Conservation (phyloP, 2,888 invertebrate species). For the Leucozona laternaria region DNA sequence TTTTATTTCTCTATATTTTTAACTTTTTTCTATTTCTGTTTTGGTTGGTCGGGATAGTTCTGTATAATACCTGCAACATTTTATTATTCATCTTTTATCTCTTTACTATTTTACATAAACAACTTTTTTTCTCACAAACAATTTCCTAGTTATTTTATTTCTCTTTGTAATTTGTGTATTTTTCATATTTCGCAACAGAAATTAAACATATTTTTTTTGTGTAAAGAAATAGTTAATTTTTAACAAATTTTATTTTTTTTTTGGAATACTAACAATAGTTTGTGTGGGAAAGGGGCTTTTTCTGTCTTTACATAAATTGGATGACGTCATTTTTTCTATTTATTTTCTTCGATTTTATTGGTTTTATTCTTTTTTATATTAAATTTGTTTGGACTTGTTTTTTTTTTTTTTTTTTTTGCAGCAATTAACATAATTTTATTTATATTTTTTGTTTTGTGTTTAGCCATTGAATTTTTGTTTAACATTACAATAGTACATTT, state of each 20-base stretch:
- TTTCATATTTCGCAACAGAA: slow-evolving; percentile 39
- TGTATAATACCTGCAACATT: slow-evolving; percentile 53
- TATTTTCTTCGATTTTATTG: slow-evolving; percentile 31
- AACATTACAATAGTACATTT: slow-evolving; percentile 70
- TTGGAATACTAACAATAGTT: slow-evolving; percentile 27
- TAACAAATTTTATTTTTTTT: slow-evolving; percentile 16
- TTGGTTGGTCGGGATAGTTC: slow-evolving; percentile 63
- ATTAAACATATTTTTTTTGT: slow-evolving; percentile 14
- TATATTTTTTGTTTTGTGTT: slow-evolving; percentile 15
- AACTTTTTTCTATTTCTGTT: slow-evolving; percentile 26
- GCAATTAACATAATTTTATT: slow-evolving; percentile 54
- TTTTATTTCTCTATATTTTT: slow-evolving; percentile 37
- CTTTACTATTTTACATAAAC: slow-evolving; percentile 34
- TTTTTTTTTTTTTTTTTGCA: slow-evolving; percentile 54
- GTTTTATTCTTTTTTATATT: slow-evolving; percentile 9
- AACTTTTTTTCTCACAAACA: slow-evolving; percentile 45
- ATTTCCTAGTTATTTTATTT: slow-evolving; percentile 35
- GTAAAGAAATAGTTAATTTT: slow-evolving; percentile 7
- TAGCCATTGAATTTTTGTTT: slow-evolving; percentile 62
- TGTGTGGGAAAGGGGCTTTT: not conserved
- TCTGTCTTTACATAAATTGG: slow-evolving; percentile 57
- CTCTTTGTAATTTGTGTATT: slow-evolving; percentile 6
- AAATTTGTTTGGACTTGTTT: slow-evolving; percentile 28
- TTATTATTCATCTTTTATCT: slow-evolving; percentile 10
- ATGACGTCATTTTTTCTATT: slow-evolving; percentile 44